A percentile compares a stretch with the other conserved stretches of the same genome.
phyloP scores from a whole-genome alignment of 1,140 invertebrate genomes.

The Myzus persicae region DNA sequence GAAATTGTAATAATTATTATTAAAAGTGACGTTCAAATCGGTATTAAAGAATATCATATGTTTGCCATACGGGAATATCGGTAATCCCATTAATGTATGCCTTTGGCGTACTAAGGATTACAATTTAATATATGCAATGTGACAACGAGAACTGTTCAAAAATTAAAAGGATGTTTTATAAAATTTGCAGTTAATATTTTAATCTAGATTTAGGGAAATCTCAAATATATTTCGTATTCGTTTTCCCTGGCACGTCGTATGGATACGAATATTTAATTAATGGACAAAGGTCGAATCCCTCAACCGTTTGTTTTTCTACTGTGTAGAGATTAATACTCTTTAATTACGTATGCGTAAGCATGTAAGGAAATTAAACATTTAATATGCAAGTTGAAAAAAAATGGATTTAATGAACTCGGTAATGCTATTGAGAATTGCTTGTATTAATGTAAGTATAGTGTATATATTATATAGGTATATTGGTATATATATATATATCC shows the following conservation, averaged over 20 bases:
- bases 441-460: neutral
- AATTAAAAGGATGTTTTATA: slow-evolving; percentile 44
- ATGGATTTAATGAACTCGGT: neutral
- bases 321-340: neutral
- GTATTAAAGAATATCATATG: slow-evolving; percentile 31
- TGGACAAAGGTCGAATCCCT: slow-evolving; percentile 35
- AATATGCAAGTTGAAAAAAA: neutral
- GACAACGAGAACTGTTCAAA: slow-evolving; percentile 47
- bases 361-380: slow-evolving; percentile 38
- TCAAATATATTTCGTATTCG: slow-evolving; percentile 29
- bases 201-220: slow-evolving; percentile 45
- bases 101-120: neutral
- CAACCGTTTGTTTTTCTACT: slow-evolving; percentile 43
- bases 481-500: neutral
- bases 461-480: too few relatives aligned
- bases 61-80: neutral
- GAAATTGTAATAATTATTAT: slow-evolving; percentile 9
- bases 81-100: slow-evolving; percentile 51
- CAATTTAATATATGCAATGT: slow-evolving; percentile 24
- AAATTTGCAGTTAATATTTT: slow-evolving; percentile 53
- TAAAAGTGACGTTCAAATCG: slow-evolving; percentile 14
- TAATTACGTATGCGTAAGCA: slow-evolving; percentile 38
- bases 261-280: slow-evolving; percentile 48
- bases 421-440: neutral
- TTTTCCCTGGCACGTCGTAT: slow-evolving; percentile 31